A percentile compares a stretch with the other conserved stretches of the same genome.
Conservation (phyloP, 2,888 invertebrate species). For the Phyllotreta striolata region DNA sequence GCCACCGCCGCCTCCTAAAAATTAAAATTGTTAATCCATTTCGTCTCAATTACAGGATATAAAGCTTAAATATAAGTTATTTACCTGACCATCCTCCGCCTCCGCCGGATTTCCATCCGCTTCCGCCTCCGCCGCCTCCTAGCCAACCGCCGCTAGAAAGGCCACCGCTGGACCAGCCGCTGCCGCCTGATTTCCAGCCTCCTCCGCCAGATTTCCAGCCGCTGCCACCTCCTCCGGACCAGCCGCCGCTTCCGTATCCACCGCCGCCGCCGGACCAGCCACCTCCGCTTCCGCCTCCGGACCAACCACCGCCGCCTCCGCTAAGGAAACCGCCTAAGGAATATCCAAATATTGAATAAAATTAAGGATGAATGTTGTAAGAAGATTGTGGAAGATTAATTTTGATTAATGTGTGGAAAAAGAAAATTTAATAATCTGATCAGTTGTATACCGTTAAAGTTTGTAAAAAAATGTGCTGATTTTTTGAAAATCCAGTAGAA, state of each 20-base stretch:
- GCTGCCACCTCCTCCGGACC: constrained; percentile 43
- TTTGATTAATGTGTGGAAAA: too few relatives aligned
- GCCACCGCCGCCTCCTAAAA: constrained; percentile 38
- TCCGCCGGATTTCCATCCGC: constrained; percentile 26
- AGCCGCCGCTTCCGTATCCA: constrained; percentile 46
- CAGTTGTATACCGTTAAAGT: too few relatives aligned
- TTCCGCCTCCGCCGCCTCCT: constrained; percentile 45
- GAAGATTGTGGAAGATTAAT: too few relatives aligned
- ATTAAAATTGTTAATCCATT: background rate
- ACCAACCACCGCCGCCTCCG: constrained; percentile 31
- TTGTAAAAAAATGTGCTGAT: too few relatives aligned
- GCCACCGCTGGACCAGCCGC: constrained; percentile 41
- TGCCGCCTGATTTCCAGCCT: constrained; percentile 39
- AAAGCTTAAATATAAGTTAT: too few relatives aligned
- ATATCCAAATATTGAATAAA: background rate
- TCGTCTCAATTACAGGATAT: too few relatives aligned
- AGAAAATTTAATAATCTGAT: too few relatives aligned
- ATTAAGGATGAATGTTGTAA: background rate
- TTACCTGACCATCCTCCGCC: constrained; percentile 21
- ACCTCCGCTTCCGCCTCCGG: constrained; percentile 23
- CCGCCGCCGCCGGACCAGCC: constrained; percentile 44
- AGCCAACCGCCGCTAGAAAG: constrained; percentile 46
- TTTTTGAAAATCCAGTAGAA: too few relatives aligned
- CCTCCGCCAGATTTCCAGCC: constrained; percentile 38
- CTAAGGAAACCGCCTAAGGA: constrained; percentile 48